phyloP scores from a whole-genome alignment of 23 tunicate species.

The Halocynthia aurantium region DNA sequence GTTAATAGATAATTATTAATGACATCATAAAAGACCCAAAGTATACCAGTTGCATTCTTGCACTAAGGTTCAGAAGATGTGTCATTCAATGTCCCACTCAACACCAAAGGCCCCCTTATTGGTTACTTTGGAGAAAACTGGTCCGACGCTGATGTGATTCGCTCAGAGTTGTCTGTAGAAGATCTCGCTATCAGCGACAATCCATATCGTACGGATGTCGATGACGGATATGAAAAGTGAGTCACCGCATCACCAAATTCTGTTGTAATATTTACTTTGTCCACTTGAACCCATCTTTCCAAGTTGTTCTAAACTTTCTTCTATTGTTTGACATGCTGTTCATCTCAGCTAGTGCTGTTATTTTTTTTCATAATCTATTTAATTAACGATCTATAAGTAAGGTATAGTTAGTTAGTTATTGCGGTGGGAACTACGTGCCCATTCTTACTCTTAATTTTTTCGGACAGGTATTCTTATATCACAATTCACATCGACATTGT shows the following conservation, averaged over 20 bases:
- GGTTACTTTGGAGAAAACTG: conserved; percentile 97
- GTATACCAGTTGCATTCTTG: neutral
- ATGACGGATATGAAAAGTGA: conserved; percentile 93
- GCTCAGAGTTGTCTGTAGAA: conserved; percentile 71
- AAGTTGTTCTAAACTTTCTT: too few species aligned
- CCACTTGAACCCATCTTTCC: too few species aligned
- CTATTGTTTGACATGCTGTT: too few species aligned
- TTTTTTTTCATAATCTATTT: too few species aligned
- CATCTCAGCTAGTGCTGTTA: too few species aligned
- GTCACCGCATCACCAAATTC: neutral
- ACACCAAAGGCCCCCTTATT: conserved; percentile 79
- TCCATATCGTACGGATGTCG: conserved; percentile 86
- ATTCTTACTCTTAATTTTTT: neutral
- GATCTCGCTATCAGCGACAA: conserved; percentile 70
- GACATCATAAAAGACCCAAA: neutral
- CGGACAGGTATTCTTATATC: conserved; percentile 72
- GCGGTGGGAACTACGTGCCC: too few species aligned
- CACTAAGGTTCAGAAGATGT: conserved; percentile 65
- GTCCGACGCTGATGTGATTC: conserved; percentile 97
- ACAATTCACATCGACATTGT: conserved; percentile 84
- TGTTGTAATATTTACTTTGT: too few species aligned
- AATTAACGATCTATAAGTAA: too few species aligned
- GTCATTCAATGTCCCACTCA: conserved; percentile 71
- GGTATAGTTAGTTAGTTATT: too few species aligned
- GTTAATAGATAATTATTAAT: neutral